Percentiles rank a stretch among this genome's conserved stretches.
Conservation (phyloP, 2,113 vertebrate genomes). For the Alectura lathami region DNA sequence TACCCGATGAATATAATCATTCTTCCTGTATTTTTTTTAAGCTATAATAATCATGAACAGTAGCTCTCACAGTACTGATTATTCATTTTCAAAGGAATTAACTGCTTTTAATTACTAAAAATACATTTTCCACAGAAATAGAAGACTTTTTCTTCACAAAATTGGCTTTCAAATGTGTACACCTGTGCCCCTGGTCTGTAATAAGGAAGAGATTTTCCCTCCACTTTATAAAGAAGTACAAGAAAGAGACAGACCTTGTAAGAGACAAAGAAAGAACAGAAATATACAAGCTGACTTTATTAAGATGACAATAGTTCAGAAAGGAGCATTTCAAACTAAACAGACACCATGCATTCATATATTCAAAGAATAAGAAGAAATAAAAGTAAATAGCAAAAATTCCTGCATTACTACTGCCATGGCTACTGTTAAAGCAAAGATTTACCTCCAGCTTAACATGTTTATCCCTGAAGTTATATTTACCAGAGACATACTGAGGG, state of each 20-base stretch:
- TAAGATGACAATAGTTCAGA: slow-evolving; percentile 37
- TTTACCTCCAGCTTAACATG: neutral
- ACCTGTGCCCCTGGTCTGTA: neutral
- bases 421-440: neutral
- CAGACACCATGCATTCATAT: neutral
- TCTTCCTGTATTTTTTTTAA: neutral
- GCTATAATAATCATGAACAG: neutral
- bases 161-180: neutral
- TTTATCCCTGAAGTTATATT: neutral
- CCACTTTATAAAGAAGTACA: neutral
- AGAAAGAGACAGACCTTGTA: neutral
- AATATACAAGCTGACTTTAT: slow-evolving; percentile 48
- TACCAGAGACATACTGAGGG: neutral
- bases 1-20: neutral
- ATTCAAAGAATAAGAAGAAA: neutral
- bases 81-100: slow-evolving; percentile 3
- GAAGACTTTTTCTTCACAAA: neutral
- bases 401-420: neutral
- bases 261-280: neutral
- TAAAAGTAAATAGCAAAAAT: neutral
- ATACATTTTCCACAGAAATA: neutral
- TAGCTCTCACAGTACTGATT: neutral
- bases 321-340: slow-evolving; percentile 21
- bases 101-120: slow-evolving; percentile 15
- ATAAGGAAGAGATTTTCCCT: neutral